phyloP scores from a whole-genome alignment of 2,888 invertebrate genomes.

The Ectemnius lituratus region DNA sequence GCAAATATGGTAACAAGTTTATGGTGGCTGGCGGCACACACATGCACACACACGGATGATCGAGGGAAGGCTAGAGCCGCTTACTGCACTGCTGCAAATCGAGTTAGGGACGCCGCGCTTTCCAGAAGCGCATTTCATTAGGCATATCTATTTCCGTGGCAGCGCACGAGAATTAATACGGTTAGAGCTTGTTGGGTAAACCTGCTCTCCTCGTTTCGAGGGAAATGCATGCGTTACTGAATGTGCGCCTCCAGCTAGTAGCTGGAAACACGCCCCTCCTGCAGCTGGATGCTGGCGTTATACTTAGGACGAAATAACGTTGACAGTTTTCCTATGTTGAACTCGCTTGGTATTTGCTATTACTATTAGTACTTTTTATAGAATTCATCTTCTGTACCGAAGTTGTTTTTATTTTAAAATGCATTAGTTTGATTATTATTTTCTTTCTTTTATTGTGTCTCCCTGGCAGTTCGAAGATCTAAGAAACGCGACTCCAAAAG shows the following conservation, averaged over 20 bases:
- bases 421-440: too few species aligned
- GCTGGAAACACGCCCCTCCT: too few species aligned
- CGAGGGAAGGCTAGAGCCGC: slow-evolving; percentile 14
- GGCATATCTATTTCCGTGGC: slow-evolving; percentile 56
- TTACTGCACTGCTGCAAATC: slow-evolving; percentile 53
- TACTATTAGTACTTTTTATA: too few species aligned
- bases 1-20: slow-evolving; percentile 58
- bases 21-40: slow-evolving; percentile 34
- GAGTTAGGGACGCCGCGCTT: slow-evolving; percentile 47
- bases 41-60: not conserved
- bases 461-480: too few species aligned
- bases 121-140: slow-evolving; percentile 58
- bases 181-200: slow-evolving; percentile 46
- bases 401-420: too few species aligned
- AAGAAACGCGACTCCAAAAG: too few species aligned
- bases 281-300: not conserved
- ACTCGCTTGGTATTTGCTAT: too few species aligned
- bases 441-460: too few species aligned
- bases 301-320: slow-evolving; percentile 19
- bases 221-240: slow-evolving; percentile 18
- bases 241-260: too few species aligned
- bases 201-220: slow-evolving; percentile 18
- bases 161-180: slow-evolving; percentile 46
- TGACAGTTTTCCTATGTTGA: not conserved
- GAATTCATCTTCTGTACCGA: too few species aligned